phyloP scores from a whole-genome alignment of 1,140 invertebrate genomes.

The Eciton burchellii region DNA sequence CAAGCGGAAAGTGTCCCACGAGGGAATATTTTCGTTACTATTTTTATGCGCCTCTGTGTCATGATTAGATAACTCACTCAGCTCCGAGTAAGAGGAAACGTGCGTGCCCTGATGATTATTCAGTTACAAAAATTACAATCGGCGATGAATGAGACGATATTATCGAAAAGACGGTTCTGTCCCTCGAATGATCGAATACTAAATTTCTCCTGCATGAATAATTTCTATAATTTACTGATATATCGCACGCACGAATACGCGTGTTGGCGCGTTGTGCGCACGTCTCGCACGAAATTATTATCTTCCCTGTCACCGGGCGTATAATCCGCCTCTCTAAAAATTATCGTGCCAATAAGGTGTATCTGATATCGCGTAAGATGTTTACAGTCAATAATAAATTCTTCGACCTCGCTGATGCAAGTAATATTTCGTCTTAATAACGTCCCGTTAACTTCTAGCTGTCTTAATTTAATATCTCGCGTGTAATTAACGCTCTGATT shows the following conservation, averaged over 20 bases:
- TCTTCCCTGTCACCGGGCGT: not conserved
- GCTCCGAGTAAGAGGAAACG: not conserved
- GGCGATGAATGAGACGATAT: not conserved
- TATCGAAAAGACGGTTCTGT: not conserved
- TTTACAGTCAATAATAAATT: not conserved
- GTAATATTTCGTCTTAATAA: constrained; percentile 2
- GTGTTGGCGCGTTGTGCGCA: not conserved
- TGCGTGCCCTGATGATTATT: not conserved
- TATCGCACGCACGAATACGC: not conserved
- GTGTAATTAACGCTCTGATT: not conserved
- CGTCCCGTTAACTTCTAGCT: not conserved
- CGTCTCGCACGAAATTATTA: not conserved
- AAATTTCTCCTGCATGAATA: not conserved
- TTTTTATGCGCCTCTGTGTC: constrained; percentile 21
- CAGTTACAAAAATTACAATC: not conserved
- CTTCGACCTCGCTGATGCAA: not conserved
- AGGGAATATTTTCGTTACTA: not conserved
- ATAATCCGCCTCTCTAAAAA: constrained; percentile 3
- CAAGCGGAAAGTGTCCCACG: not conserved
- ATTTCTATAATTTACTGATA: not conserved
- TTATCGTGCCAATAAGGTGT: constrained; percentile 1
- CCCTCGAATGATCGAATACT: not conserved
- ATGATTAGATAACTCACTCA: constrained; percentile 24
- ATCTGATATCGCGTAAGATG: not conserved
- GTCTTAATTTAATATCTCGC: not conserved